Conservation (phyloP, 2,797 vertebrate genomes). For the Falco rusticolus region DNA sequence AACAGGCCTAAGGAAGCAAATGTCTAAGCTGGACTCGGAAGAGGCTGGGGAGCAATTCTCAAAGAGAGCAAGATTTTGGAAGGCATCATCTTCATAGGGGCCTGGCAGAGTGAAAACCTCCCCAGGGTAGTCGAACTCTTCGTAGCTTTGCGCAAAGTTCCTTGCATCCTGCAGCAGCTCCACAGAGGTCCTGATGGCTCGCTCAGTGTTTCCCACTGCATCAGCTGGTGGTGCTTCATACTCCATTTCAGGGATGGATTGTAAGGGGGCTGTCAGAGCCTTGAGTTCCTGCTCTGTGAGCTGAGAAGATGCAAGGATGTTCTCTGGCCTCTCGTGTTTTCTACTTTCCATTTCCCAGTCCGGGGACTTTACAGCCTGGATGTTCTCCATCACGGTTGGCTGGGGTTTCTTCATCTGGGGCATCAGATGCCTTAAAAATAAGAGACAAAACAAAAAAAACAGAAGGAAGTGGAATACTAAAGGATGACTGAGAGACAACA, state of each 20-base stretch:
- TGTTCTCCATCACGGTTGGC: constrained; percentile 84
- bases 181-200: constrained; percentile 79
- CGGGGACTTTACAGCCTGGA: constrained; percentile 82
- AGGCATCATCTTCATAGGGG: constrained; percentile 84
- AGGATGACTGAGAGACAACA: background rate
- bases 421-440: constrained; percentile 83
- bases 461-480: constrained; percentile 9
- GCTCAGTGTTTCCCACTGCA: constrained; percentile 74
- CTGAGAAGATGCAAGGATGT: constrained; percentile 78
- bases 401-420: constrained; percentile 85
- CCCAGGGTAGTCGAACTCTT: constrained; percentile 81
- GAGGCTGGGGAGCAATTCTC: constrained; percentile 91
- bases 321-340: constrained; percentile 80
- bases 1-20: constrained; percentile 91
- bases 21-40: constrained; percentile 94
- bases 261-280: constrained; percentile 80
- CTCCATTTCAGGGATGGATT: constrained; percentile 89
- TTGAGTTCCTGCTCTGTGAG: constrained; percentile 86
- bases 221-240: constrained; percentile 74
- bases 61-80: constrained; percentile 82
- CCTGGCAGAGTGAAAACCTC: constrained; percentile 84
- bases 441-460: background rate
- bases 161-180: constrained; percentile 81
- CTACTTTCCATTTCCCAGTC: constrained; percentile 86
- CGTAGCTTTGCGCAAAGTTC: constrained; percentile 78